phyloP scores from a whole-genome alignment of 2,888 invertebrate species.

The Phaedon cochleariae region DNA sequence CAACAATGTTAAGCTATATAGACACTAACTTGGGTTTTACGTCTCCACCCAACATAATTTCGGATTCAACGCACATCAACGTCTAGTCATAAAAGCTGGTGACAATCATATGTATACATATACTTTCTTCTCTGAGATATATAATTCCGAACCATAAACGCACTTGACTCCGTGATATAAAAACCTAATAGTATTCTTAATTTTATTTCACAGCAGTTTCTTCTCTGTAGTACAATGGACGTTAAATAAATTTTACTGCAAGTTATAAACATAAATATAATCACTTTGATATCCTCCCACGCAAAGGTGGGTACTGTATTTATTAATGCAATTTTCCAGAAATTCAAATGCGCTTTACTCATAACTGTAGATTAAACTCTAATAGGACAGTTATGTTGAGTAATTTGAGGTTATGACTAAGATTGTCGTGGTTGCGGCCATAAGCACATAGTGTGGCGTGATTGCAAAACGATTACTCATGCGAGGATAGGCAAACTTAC shows the following conservation, averaged over 20 bases:
- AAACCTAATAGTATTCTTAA: background rate
- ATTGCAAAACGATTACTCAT: slow-evolving; percentile 4
- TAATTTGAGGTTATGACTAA: slow-evolving; percentile 25
- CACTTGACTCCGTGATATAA: background rate
- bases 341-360: slow-evolving; percentile 31
- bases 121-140: no score
- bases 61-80: no score
- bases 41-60: no score
- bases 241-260: slow-evolving; percentile 13
- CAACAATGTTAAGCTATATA: no score
- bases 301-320: slow-evolving; percentile 14
- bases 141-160: background rate
- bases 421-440: slow-evolving; percentile 12
- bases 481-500: background rate
- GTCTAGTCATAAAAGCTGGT: no score
- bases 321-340: slow-evolving; percentile 28
- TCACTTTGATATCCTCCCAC: slow-evolving; percentile 19
- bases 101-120: no score
- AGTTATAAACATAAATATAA: slow-evolving; percentile 21
- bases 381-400: slow-evolving; percentile 29
- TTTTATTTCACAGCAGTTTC: background rate
- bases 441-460: background rate
- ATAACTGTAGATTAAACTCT: slow-evolving; percentile 31
- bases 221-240: slow-evolving; percentile 7
- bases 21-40: no score